These are phyloP conservation scores for Clarias batrachus DNA, from an alignment of 2,113 vertebrate genomes.

Conservation along the genomic window DNA sequence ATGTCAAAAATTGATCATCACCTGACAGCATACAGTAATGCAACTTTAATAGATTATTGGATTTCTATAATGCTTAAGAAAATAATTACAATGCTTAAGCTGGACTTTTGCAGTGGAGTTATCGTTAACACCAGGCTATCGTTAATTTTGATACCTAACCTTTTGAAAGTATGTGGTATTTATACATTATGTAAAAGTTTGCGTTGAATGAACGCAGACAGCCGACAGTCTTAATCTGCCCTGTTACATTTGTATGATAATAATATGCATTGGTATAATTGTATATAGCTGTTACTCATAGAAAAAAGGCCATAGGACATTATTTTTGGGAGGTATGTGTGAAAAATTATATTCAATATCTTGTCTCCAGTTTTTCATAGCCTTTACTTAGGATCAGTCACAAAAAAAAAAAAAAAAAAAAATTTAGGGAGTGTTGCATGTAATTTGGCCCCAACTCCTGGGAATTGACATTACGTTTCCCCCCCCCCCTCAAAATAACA, in stretches of 20 bases:
- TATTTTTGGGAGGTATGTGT: slow-evolving; percentile 52
- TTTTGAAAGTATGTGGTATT: slow-evolving; percentile 17
- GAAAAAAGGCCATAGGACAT: slow-evolving; percentile 12
- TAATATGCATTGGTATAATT: slow-evolving; percentile 55
- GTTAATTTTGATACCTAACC: neutral
- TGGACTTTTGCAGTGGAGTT: slow-evolving; percentile 88
- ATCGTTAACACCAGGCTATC: slow-evolving; percentile 4
- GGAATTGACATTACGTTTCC: neutral
- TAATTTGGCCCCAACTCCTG: neutral
- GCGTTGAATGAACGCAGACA: slow-evolving; percentile 44
- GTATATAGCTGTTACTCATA: slow-evolving; percentile 58
- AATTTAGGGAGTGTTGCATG: neutral
- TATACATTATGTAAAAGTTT: slow-evolving; percentile 32
- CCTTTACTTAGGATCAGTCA: neutral
- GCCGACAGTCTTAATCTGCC: slow-evolving; percentile 56
- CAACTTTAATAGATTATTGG: neutral
- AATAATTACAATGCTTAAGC: slow-evolving; percentile 81
- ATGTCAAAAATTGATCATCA: neutral
- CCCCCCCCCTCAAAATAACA: neutral
- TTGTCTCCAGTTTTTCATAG: slow-evolving; percentile 42
- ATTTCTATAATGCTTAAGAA: neutral
- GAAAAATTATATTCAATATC: slow-evolving; percentile 47
- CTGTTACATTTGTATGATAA: slow-evolving; percentile 56
- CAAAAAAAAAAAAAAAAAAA: neutral
- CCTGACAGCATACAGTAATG: neutral